Evolutionary conservation across 2,888 invertebrate genomes (phyloP), one percentile per base, ranked within the genome.

Genomic region (Escarpia spicata): DNA sequence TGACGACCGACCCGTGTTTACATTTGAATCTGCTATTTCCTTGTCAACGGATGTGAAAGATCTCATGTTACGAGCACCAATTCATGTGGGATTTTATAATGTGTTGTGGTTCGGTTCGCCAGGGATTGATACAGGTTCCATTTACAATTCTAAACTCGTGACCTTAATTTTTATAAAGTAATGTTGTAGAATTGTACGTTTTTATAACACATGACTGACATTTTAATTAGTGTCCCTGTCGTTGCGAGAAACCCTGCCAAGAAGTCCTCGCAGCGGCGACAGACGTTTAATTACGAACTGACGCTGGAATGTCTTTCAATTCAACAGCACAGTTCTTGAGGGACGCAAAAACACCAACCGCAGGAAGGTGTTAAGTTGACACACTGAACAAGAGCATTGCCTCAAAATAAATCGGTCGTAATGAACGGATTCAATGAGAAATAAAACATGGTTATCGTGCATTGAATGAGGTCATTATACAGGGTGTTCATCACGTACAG

Each of bases 251-350:
- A 6, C 26, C 75, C 75, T 3, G 75, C 75, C 75, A 75, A 26
- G 75, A 75, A 75, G 75, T n/a, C 4, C 26, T 15, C n/a, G n/a
- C 75, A 19, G 19, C 6, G 75, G 26, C 75, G 75, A 75, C 75
- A 75, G 75, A 75, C n/a, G 75, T 75, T 75, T 75, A 75, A 75
- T 75, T 75, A 75, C 15, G 19, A 75, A 75, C 75, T 75, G 75
- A 26, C 75, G 75, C 26, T 3, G n/a, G 75, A 8, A 75, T n/a
- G 15, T 19, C 26, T 75, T 75, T 75, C 75, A 75, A 75, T 26
- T 4, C 4, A 75, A 75, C 26, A 26, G 75, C 26, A 6, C 75
- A n/a, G 26, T 75, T 75, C n/a, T 75, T 75, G 3, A 75, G 26
- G 26, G n/a, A 26, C 75, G 6, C 75, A 19, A 75, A 75, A 19